Conservation (phyloP, 2,888 invertebrate genomes). For the Eupithecia insigniata region DNA sequence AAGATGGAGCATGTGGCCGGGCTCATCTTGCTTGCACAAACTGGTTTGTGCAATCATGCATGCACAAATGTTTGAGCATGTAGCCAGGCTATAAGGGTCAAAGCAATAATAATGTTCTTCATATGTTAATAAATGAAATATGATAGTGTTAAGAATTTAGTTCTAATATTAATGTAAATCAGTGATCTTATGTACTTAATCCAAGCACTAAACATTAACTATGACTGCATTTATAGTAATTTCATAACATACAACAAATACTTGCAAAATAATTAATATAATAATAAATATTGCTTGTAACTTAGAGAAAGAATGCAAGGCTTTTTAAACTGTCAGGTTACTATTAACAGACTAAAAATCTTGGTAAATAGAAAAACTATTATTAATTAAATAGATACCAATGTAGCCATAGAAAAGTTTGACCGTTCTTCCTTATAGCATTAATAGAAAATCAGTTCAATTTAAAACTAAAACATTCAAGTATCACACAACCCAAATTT, state of each 20-base stretch:
- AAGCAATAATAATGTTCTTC: background rate
- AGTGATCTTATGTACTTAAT: background rate
- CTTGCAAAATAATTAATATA: too few relatives aligned
- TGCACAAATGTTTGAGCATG: too few relatives aligned
- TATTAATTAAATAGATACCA: background rate
- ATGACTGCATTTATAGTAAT: background rate
- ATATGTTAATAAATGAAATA: background rate
- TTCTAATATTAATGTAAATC: background rate
- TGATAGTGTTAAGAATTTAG: background rate
- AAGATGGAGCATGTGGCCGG: too few relatives aligned
- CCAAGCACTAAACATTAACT: background rate
- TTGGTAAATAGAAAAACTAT: background rate
- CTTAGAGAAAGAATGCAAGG: background rate
- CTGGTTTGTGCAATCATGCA: too few relatives aligned
- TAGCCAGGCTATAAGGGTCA: too few relatives aligned
- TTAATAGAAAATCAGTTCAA: slow-evolving; percentile 1
- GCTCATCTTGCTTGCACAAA: too few relatives aligned
- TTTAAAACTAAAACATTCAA: background rate
- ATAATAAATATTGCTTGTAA: too few relatives aligned
- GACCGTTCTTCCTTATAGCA: background rate
- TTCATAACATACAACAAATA: background rate
- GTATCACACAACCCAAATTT: background rate
- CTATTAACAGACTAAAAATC: background rate
- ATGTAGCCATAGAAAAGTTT: background rate
- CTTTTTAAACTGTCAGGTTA: background rate